Evolutionary conservation across 2,888 invertebrate species (phyloP).

Genomic region (Oscheius onirici): DNA sequence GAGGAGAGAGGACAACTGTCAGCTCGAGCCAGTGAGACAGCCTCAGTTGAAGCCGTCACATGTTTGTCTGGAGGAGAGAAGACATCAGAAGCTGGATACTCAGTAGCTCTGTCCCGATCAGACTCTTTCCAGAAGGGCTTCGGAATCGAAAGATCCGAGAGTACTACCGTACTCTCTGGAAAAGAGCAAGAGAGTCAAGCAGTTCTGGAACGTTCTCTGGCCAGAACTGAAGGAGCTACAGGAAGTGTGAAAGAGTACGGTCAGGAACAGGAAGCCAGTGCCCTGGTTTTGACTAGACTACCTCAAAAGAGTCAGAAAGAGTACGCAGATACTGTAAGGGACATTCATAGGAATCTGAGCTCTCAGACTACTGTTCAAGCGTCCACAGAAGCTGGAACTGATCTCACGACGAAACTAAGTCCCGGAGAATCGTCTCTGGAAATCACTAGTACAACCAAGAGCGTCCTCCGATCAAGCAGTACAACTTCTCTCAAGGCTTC

Average conservation of each 20-base stretch:
- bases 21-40: slow-evolving; percentile 7
- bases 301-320: slow-evolving; percentile 1
- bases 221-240: background rate
- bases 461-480: background rate
- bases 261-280: background rate
- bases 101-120: background rate
- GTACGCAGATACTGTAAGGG: background rate
- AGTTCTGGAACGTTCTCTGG: background rate
- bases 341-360: background rate
- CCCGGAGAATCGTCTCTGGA: background rate
- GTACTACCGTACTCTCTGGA: slow-evolving; percentile 7
- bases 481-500: background rate
- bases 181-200: background rate
- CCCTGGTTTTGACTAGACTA: slow-evolving; percentile 3
- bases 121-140: background rate
- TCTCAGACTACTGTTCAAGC: slow-evolving; percentile 4
- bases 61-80: background rate
- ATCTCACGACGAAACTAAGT: background rate
- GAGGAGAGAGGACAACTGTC: slow-evolving; percentile 13
- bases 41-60: background rate
- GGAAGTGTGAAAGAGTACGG: slow-evolving; percentile 2
- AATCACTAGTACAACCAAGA: background rate
- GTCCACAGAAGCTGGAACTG: background rate
- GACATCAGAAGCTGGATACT: background rate
- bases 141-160: background rate